phyloP scores from a whole-genome alignment of 2,888 invertebrate species.

The Teinopalpus imperialis region DNA sequence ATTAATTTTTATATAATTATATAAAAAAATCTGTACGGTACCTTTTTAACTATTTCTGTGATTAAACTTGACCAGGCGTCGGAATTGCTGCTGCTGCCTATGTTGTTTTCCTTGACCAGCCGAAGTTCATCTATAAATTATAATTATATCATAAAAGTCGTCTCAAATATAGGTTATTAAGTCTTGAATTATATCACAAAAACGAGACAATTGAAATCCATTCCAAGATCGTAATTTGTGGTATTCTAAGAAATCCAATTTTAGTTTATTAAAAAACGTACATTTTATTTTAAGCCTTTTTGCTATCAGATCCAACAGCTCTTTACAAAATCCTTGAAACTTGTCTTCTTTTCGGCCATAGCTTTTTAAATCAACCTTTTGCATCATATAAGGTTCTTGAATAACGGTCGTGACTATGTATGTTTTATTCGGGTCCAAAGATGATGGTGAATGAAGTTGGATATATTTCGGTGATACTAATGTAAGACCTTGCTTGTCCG shows the following conservation, averaged over 20 bases:
- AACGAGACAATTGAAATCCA: too few relatives aligned
- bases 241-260: too few relatives aligned
- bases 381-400: constrained; percentile 95
- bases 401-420: constrained; percentile 93
- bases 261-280: constrained; percentile 72
- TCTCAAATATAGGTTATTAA: too few relatives aligned
- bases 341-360: constrained; percentile 89
- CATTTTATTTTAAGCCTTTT: constrained; percentile 92
- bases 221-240: too few relatives aligned
- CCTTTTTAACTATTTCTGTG: constrained; percentile 92
- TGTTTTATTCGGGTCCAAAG: constrained; percentile 91
- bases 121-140: constrained; percentile 89
- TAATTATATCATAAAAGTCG: too few relatives aligned
- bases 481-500: constrained; percentile 88
- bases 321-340: constrained; percentile 96
- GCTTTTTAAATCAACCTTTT: constrained; percentile 72
- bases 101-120: constrained; percentile 92
- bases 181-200: too few relatives aligned
- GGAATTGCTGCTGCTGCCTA: constrained; percentile 86
- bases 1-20: too few relatives aligned
- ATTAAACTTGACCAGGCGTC: constrained; percentile 95
- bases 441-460: constrained; percentile 84
- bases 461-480: constrained; percentile 89
- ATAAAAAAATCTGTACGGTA: too few relatives aligned
- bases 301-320: constrained; percentile 91